Conservation (phyloP, 2,888 invertebrate genomes). For the Harpagoxenus sublaevis region DNA sequence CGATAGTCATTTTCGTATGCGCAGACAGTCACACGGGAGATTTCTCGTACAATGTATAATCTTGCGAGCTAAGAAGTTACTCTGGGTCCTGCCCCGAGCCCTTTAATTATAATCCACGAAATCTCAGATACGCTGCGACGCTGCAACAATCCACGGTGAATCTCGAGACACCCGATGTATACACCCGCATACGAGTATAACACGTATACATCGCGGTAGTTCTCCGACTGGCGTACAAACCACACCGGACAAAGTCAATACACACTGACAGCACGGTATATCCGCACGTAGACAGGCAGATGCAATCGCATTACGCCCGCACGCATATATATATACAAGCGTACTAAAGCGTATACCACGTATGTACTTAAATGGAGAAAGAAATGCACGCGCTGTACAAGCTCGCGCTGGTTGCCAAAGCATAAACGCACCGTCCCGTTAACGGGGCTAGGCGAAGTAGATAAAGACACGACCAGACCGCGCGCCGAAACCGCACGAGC, state of each 20-base stretch:
- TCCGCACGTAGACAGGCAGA: slow-evolving; percentile 44
- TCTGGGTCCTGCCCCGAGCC: background rate
- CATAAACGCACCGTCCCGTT: slow-evolving; percentile 8
- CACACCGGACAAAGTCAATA: slow-evolving; percentile 66
- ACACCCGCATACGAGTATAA: slow-evolving; percentile 19
- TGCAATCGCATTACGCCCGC: slow-evolving; percentile 52
- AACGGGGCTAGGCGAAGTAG: background rate
- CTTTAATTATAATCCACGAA: background rate
- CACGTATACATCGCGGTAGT: slow-evolving; percentile 63
- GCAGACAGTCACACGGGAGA: background rate
- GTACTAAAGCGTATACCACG: background rate
- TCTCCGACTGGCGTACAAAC: slow-evolving; percentile 60
- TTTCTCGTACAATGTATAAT: background rate
- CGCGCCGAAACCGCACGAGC: slow-evolving; percentile 9
- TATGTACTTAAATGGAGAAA: slow-evolving; percentile 28
- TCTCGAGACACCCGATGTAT: slow-evolving; percentile 3
- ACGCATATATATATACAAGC: background rate
- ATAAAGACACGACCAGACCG: slow-evolving; percentile 14
- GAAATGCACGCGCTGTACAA: slow-evolving; percentile 6
- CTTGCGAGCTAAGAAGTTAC: background rate
- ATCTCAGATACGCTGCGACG: background rate
- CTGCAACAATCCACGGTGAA: slow-evolving; percentile 2
- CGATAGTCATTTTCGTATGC: background rate
- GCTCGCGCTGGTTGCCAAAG: slow-evolving; percentile 2
- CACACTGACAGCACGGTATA: slow-evolving; percentile 45